Evolutionary conservation across 2,113 vertebrate species (phyloP).

Genomic region (Rhodinocichla rosea): DNA sequence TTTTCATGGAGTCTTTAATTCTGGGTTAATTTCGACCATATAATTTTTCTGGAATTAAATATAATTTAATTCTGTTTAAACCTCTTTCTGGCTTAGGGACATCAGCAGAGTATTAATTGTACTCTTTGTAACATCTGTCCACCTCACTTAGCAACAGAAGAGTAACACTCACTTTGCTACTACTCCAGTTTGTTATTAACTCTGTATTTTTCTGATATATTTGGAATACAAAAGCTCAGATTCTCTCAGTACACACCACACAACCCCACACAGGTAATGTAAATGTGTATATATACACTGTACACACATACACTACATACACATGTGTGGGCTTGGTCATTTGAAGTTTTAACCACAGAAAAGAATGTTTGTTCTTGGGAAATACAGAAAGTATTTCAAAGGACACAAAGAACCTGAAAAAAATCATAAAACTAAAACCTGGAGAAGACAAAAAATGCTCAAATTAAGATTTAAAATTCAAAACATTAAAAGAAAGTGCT

Average conservation of each 20-base stretch:
- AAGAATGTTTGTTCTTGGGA: background rate
- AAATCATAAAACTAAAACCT: background rate
- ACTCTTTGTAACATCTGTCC: conserved; percentile 38
- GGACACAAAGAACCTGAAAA: background rate
- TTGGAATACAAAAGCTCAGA: background rate
- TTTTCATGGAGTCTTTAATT: conserved; percentile 10
- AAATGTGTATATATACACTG: background rate
- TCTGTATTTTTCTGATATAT: background rate
- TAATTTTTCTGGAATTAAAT: conserved; percentile 39
- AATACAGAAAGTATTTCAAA: background rate
- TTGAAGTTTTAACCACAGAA: background rate
- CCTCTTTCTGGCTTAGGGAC: conserved; percentile 31
- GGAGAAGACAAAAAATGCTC: background rate
- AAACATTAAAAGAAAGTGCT: background rate
- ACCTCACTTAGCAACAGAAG: conserved; percentile 21
- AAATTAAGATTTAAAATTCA: background rate
- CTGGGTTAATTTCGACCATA: conserved; percentile 16
- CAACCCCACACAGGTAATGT: background rate
- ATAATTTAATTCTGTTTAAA: background rate
- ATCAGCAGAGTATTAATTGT: conserved; percentile 50
- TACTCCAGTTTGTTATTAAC: background rate
- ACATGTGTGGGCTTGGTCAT: background rate
- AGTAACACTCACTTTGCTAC: background rate
- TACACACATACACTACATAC: background rate
- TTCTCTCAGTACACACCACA: background rate